A percentile compares a stretch with the other conserved stretches of the same genome.
phyloP scores from a whole-genome alignment of 37 sponge, comb jelly and placozoan species.

The Chondrosia reniformis region DNA sequence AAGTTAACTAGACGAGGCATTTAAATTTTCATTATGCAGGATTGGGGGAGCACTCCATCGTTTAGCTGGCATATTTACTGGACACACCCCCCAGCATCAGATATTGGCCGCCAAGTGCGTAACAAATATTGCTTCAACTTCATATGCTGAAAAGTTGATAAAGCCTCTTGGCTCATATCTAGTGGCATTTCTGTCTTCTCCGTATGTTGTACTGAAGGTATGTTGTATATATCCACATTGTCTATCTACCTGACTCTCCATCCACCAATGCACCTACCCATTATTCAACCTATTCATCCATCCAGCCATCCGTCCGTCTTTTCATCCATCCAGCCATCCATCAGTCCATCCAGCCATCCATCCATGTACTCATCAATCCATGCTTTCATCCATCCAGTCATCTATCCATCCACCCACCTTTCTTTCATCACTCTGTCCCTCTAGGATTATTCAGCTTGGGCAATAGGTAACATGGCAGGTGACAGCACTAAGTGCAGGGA shows the following conservation, averaged over 20 bases:
- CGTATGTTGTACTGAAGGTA: background rate
- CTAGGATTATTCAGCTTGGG: constrained; percentile 20
- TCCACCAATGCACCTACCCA: background rate
- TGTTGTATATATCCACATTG: background rate
- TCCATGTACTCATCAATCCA: background rate
- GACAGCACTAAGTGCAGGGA: background rate
- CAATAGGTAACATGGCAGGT: constrained; percentile 19
- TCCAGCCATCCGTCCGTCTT: background rate
- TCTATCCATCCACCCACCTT: background rate
- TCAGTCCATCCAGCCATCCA: background rate
- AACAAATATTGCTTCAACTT: constrained; percentile 12
- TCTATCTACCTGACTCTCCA: background rate
- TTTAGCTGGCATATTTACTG: constrained; percentile 1
- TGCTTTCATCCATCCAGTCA: background rate
- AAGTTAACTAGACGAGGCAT: background rate
- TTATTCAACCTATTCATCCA: background rate
- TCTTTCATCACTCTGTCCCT: background rate
- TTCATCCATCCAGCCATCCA: constrained; percentile 25
- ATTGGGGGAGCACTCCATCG: constrained; percentile 8
- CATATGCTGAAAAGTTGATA: background rate
- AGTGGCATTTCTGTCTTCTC: constrained; percentile 7
- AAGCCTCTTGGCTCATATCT: constrained; percentile 1
- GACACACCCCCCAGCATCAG: constrained; percentile 7
- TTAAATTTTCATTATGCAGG: background rate
- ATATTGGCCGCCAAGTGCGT: background rate